A percentile compares a stretch with the other conserved stretches of the same genome.
phyloP scores from a whole-genome alignment of 2,888 invertebrate genomes.

The Hirtodrosophila trivittata region DNA sequence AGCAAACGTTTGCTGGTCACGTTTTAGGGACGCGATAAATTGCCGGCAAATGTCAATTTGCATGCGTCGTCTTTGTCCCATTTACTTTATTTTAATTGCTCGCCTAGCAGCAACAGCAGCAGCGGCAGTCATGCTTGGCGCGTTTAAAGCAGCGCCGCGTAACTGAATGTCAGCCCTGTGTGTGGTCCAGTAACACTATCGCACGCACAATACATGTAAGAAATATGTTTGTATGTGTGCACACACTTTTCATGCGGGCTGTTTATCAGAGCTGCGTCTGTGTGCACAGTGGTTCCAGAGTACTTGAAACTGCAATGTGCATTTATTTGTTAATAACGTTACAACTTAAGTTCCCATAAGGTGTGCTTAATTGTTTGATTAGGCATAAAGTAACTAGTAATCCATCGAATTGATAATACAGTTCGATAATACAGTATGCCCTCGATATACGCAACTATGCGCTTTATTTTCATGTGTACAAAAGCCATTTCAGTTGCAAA shows the following conservation, averaged over 20 bases:
- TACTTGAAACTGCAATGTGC: too few relatives aligned
- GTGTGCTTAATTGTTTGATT: too few relatives aligned
- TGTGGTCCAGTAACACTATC: conserved; percentile 37
- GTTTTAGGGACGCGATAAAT: conserved; percentile 76
- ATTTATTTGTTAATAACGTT: too few relatives aligned
- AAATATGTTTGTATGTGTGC: too few relatives aligned
- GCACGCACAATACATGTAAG: too few relatives aligned
- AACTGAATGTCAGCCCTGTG: conserved; percentile 30
- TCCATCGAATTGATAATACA: too few relatives aligned
- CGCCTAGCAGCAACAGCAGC: conserved; percentile 33
- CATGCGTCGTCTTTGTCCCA: conserved; percentile 62
- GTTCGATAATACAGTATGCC: too few relatives aligned
- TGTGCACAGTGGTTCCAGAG: conserved; percentile 38
- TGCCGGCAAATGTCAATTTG: conserved; percentile 65
- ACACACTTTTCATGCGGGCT: conserved; percentile 33
- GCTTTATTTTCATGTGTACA: too few relatives aligned
- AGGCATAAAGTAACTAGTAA: too few relatives aligned
- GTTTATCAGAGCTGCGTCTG: conserved; percentile 2
- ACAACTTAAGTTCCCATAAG: too few relatives aligned
- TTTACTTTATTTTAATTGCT: conserved; percentile 68
- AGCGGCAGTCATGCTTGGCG: conserved; percentile 36
- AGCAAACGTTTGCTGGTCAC: conserved; percentile 67
- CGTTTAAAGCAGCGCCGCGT: conserved; percentile 38
- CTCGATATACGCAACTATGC: too few relatives aligned
- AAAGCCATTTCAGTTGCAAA: too few relatives aligned